Evolutionary conservation across 2,113 vertebrate genomes (phyloP), one percentile per base, ranked within the genome.

Genomic region (Larimichthys crocea): DNA sequence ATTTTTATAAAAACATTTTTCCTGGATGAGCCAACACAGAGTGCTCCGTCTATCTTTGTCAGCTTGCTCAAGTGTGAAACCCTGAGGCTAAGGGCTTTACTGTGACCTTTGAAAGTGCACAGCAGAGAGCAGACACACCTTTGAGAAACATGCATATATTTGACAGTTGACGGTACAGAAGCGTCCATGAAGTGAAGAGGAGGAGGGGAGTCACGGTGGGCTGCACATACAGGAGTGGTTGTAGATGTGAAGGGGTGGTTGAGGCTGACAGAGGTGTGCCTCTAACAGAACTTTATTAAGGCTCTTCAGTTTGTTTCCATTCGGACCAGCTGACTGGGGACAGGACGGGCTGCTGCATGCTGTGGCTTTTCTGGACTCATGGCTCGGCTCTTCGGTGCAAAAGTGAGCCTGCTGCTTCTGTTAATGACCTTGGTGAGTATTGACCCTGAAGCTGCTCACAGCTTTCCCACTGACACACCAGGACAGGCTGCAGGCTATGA

Each of bases 401-500:
- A 26, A 55, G n/a, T 81, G 40, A 69, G 66, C 17, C 72, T 88
- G 19, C 74, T 91, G 72, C 79, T 92, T 17, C 65, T 91, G 10
- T 26, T 86, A 3, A 2, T 88, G 67, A 69, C 77, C 5, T 24
- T 87, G 89, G 92, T 93, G 77, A 93, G 92, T 93, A 64, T 24
- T 52, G 10, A 17, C 10, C n/a, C 52, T 22, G 19, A 29, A 57
- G 10, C 42, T 56, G 8, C 29, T 57, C 2, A 2, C 2, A 20
- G 2, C 15, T 12, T 60, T 74, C 5, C 56, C 3, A 4, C 31
- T 66, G 19, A 65, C 52, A 46, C 57, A 52, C 7, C 8, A 4
- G 20, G 50, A 49, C 6, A 6, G 24, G 19, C 8, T 46, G 14
- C 56, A 59, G 7, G 50, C 1, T 3, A 7, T 46, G 20, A 10